A percentile compares a stretch with the other conserved stretches of the same genome.
Conservation (phyloP, 2,113 vertebrate genomes). For the human region DNA sequence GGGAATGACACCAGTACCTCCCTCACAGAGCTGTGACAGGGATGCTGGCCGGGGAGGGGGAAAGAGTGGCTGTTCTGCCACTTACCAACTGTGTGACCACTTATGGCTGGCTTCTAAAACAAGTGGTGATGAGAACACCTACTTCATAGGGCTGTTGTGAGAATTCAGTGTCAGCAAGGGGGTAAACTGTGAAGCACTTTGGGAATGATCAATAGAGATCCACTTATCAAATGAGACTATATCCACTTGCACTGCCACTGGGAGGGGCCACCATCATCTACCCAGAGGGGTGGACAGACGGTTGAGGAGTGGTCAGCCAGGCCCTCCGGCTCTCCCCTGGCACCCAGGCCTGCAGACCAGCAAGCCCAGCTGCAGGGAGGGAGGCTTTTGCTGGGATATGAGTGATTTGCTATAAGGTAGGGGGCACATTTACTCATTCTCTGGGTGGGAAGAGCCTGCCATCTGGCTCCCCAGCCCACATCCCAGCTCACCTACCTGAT, state of each 20-base stretch:
- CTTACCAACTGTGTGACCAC: neutral
- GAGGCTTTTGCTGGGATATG: neutral
- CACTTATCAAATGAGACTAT: neutral
- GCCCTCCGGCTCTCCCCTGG: neutral
- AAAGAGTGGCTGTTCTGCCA: neutral
- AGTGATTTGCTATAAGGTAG: neutral
- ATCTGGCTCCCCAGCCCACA: neutral
- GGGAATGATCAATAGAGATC: neutral
- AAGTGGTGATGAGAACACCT: neutral
- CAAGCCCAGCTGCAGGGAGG: too few species aligned
- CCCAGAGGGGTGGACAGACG: neutral
- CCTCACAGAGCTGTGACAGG: neutral
- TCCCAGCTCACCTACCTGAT: slow-evolving; percentile 91
- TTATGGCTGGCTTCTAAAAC: neutral
- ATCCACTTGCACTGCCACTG: neutral
- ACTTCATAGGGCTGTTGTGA: neutral
- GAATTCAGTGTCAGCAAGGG: neutral
- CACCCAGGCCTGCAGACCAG: neutral
- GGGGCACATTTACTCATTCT: neutral
- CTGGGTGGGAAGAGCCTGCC: neutral
- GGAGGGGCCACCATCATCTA: neutral
- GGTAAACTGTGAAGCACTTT: neutral
- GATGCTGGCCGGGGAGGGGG: neutral
- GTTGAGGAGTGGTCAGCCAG: neutral
- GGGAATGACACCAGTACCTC: neutral